phyloP scores from a whole-genome alignment of 2,113 vertebrate species.

The Lagopus muta region DNA sequence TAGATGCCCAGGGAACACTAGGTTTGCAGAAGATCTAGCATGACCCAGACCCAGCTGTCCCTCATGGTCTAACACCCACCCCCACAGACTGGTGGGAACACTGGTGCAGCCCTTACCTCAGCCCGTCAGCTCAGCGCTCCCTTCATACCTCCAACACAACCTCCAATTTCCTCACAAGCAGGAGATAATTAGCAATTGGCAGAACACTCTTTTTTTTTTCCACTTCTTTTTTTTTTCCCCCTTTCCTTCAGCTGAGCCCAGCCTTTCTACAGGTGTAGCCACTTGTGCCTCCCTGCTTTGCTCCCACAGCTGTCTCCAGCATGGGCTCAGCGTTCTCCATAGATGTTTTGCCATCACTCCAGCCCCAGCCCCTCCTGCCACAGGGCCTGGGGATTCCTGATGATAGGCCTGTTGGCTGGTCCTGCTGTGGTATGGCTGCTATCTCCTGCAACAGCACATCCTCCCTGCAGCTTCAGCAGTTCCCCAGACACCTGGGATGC shows the following conservation, averaged over 20 bases:
- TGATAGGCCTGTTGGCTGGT: background rate
- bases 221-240: too few relatives aligned
- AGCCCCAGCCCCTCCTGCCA: background rate
- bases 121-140: accelerated
- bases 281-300: background rate
- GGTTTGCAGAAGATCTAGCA: background rate
- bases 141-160: background rate
- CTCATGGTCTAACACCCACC: accelerated
- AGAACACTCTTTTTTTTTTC: background rate
- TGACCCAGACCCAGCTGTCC: accelerated
- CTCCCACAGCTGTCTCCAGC: background rate
- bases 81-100: background rate
- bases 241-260: background rate
- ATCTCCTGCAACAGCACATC: accelerated
- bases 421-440: accelerated
- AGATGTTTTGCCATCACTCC: accelerated
- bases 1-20: too few relatives aligned
- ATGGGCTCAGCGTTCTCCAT: accelerated
- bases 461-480: accelerated
- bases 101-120: background rate
- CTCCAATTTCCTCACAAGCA: accelerated
- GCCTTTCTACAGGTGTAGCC: background rate
- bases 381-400: background rate
- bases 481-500: background rate
- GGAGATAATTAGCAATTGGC: background rate